Evolutionary conservation across 2,113 vertebrate species (phyloP), one percentile per base, ranked within the genome.

Genomic region (Glareola pratincola): DNA sequence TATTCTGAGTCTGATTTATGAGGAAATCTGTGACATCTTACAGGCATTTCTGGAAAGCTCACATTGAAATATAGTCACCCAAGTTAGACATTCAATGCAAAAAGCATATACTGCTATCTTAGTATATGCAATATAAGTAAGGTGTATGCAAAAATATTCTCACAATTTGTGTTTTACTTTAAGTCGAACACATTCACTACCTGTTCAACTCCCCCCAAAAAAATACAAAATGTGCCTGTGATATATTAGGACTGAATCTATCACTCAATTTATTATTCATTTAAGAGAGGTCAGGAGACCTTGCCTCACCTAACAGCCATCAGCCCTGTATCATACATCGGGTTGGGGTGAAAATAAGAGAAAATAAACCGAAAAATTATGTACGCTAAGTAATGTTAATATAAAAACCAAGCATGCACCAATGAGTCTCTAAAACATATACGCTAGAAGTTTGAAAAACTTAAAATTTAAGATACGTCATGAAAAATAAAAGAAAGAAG

Each of bases 21-120:
- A 80, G 30, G 18, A 75, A 59, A 88, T n/a, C 2, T 39, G 39
- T 43, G 45, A 80, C 73, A 77, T 24, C 19, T 30, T 77, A 30
- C 11, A 27, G 0, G 1, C 10, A 15, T 19, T 85, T 81, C 34
- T 64, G 39, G 8, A 64, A 69, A 85, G 41, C 1, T 2, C 18
- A 45, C 2, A 1, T 5, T 59, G 50, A n/a, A 73, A 51, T 50
- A 54, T 4, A 66, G 24, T n/a, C 34, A 63, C 18, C 3, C 3
- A 85, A 90, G 53, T 51, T 5, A 60, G 69, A 37, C 4, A 37
- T 45, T 50, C 22, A n/a, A 5, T 1, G 6, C 20, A 56, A 77
- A 87, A 69, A 15, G 3, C 0, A 0, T 6, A 50, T 12, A n/a
- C 29, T n/a, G n/a, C 39, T 69, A 32, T 0, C 3, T 39, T 51